phyloP scores from a whole-genome alignment of 1,140 invertebrate genomes.

The Drosophila prosaltans region DNA sequence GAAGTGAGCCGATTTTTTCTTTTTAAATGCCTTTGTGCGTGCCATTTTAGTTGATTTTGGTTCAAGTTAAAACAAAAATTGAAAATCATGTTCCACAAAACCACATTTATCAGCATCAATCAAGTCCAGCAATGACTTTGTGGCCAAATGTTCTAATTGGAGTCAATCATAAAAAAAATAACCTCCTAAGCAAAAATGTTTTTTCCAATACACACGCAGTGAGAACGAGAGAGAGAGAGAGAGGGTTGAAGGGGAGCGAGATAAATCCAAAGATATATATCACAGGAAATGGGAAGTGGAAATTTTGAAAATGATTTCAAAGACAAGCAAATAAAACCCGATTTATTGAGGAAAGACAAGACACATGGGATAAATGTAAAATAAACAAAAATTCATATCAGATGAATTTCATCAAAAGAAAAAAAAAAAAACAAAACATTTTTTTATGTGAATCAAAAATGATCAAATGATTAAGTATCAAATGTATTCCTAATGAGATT shows the following conservation, averaged over 20 bases:
- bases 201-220: not conserved
- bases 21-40: conserved; percentile 21
- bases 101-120: conserved; percentile 15
- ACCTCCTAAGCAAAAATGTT: too few species aligned
- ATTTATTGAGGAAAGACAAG: conserved; percentile 11
- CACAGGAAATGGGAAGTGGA: conserved; percentile 20
- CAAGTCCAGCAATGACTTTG: conserved; percentile 14
- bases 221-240: not conserved
- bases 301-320: conserved; percentile 4
- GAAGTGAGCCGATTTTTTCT: not conserved
- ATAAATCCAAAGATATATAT: not conserved
- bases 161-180: conserved; percentile 5
- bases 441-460: too few species aligned
- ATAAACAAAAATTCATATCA: too few species aligned
- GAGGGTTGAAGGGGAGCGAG: not conserved
- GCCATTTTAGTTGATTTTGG: conserved; percentile 9
- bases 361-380: not conserved
- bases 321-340: not conserved
- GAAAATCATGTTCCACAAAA: conserved; percentile 22
- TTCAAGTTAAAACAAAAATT: conserved; percentile 9
- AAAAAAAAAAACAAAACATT: too few species aligned
- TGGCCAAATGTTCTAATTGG: conserved; percentile 19
- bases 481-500: not conserved
- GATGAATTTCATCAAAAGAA: too few species aligned
- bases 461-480: not conserved